phyloP scores from a whole-genome alignment of 2,797 vertebrate species.

The Sebastes nivosus region DNA sequence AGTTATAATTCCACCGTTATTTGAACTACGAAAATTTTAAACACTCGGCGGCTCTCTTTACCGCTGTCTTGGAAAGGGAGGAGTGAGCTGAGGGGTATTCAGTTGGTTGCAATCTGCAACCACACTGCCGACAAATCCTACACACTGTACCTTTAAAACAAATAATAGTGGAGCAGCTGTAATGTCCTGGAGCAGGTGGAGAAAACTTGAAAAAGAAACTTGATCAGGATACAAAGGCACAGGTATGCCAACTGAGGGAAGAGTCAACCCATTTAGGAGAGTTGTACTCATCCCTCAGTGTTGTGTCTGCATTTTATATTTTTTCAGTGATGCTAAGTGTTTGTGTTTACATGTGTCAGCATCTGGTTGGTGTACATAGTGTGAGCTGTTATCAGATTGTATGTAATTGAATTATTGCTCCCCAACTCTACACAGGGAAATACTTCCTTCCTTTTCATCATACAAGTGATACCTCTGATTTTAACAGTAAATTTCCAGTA shows the following conservation, averaged over 20 bases:
- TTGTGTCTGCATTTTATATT: conserved; percentile 56
- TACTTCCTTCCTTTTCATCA: neutral
- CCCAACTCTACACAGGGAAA: neutral
- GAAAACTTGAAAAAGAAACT: neutral
- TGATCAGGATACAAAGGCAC: conserved; percentile 52
- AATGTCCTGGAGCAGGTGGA: neutral
- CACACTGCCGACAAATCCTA: neutral
- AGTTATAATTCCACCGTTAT: too few relatives aligned
- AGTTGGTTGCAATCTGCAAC: too few relatives aligned
- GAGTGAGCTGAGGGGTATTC: too few relatives aligned
- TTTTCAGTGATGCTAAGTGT: neutral
- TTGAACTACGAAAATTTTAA: too few relatives aligned
- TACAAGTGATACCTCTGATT: neutral
- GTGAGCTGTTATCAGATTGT: neutral
- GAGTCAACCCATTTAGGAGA: conserved; percentile 18
- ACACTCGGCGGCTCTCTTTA: too few relatives aligned
- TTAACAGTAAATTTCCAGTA: neutral
- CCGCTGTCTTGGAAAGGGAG: too few relatives aligned
- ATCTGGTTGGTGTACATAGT: neutral
- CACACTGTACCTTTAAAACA: neutral
- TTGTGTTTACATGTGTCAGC: neutral
- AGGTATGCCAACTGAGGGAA: conserved; percentile 46
- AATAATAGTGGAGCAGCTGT: neutral
- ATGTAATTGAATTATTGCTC: neutral
- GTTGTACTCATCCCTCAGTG: conserved; percentile 45